Evolutionary conservation across 2,113 vertebrate species (phyloP), one percentile per base, ranked within the genome.

Genomic region (Petaurus breviceps): DNA sequence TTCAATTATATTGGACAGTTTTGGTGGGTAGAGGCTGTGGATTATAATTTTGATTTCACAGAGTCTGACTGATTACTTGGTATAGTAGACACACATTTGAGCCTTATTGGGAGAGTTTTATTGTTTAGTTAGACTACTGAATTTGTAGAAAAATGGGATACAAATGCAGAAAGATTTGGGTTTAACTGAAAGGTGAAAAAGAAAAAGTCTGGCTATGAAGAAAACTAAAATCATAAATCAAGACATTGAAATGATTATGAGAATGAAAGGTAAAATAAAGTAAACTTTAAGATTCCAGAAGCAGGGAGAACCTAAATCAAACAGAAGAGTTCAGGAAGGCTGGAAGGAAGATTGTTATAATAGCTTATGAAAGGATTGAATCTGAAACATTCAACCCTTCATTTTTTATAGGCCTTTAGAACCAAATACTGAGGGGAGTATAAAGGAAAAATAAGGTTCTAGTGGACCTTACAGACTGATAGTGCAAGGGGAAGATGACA

Each of bases 141-240:
- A 10, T 95, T 96, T 95, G 52, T 43, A 94, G 26, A 53, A 95
- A 94, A 94, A 51, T 89, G 91, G 0, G 89, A 8, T 52, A 51
- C 93, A 89, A 91, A 92, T 93, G 28, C 37, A 52, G 54, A 95
- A 95, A 49, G 46, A 95, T 94, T 92, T 93, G 51, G 52, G 26
- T 94, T 92, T 68, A 68, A 31, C 28, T 68, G 16, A 91, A 61
- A 96, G 68, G 50, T 52, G 47, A 90, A 31, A 51, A 46, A 51
- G 57, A 37, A 94, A 91, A 61, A 54, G 61, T 61, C 49, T 68
- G 54, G 31, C 31, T 37, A 68, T 12, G 57, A 37, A 91, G 52
- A 94, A 90, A 95, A 95, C 54, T 46, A 94, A 51, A 97, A 94
- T 61, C 11, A 52, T 89, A 96, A 77, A 96, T 77, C 92, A 90